A percentile compares a stretch with the other conserved stretches of the same genome.
phyloP scores from a whole-genome alignment of 2,888 invertebrate genomes.

The Cenopis cana region DNA sequence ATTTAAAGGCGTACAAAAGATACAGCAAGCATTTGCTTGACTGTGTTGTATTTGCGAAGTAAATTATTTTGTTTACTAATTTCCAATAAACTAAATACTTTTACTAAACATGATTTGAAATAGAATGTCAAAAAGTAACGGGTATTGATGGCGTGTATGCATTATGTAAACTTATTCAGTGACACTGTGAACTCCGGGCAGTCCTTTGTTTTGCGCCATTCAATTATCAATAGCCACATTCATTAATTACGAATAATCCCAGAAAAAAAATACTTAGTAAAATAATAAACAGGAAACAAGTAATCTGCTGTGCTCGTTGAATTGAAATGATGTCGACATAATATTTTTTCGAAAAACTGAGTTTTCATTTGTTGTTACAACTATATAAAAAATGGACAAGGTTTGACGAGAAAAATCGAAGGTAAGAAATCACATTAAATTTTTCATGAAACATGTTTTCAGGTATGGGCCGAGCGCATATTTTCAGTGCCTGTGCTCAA shows the following conservation, averaged over 20 bases:
- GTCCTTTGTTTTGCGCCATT: slow-evolving; percentile 30
- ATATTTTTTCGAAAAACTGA: no score
- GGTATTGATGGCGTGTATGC: neutral
- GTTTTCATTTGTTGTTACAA: no score
- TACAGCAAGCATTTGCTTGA: no score
- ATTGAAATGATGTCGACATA: no score
- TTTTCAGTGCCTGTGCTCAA: slow-evolving; percentile 88
- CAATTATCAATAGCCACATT: slow-evolving; percentile 15
- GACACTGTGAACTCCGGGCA: slow-evolving; percentile 33
- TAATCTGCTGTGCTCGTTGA: neutral
- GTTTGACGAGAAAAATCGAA: no score
- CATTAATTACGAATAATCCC: slow-evolving; percentile 5
- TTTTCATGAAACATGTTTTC: slow-evolving; percentile 37
- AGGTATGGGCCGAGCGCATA: slow-evolving; percentile 81
- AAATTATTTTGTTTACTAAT: no score
- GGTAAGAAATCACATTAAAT: neutral
- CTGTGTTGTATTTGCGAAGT: no score
- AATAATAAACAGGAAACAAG: neutral
- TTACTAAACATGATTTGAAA: neutral
- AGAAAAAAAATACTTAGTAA: neutral
- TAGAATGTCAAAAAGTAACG: neutral
- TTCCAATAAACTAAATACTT: neutral
- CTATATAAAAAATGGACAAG: neutral
- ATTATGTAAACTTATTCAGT: slow-evolving; percentile 37
- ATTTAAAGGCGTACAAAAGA: no score